Evolutionary conservation across 2,113 vertebrate species (phyloP), one percentile per base, ranked within the genome.

Genomic region (Ptyas mucosa): DNA sequence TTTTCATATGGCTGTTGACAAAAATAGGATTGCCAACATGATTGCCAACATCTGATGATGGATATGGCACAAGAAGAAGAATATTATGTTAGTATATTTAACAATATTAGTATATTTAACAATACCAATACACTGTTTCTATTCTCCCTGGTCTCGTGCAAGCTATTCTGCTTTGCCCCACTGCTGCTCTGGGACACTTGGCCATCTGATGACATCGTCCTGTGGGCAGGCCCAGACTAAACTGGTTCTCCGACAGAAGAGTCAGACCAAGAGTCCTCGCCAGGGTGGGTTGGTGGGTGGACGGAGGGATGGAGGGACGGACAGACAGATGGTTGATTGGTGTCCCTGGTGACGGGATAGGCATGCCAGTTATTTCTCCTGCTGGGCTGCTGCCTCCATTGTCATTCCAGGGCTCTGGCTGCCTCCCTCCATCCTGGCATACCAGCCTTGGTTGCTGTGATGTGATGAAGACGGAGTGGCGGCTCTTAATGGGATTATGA

Each of bases 361-460:
- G 94, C 93, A 95, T 92, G 94, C 93, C 54, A 91, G 69, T 93
- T 92, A 94, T 95, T 91, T 95, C 90, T 64, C 91, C 94, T 43
- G 90, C 94, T 85, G 89, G 49, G 95, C 24, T 52, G 89, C 89
- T 90, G 90, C 93, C 86, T 81, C 93, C 91, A 93, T 91, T 95
- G 95, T 93, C 93, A 69, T 58, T 93, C 92, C 92, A 90, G 85
- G 61, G 55, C 87, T 53, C 1, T 26, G 90, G 90, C 91, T 94
- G 93, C 87, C 93, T 91, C 92, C 93, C 89, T 88, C 90, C 11
- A 57, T 94, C 95, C 91, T 91, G 91, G 96, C 97, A 97, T 97
- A 97, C 97, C 97, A 97, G 95, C 88, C 94, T 94, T 89, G 94
- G 97, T 97, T 97, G 97, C 97, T 86, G 95, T 95, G 97, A 95